Conservation (phyloP, 2,113 vertebrate genomes). For the Microcebus jonahi region DNA sequence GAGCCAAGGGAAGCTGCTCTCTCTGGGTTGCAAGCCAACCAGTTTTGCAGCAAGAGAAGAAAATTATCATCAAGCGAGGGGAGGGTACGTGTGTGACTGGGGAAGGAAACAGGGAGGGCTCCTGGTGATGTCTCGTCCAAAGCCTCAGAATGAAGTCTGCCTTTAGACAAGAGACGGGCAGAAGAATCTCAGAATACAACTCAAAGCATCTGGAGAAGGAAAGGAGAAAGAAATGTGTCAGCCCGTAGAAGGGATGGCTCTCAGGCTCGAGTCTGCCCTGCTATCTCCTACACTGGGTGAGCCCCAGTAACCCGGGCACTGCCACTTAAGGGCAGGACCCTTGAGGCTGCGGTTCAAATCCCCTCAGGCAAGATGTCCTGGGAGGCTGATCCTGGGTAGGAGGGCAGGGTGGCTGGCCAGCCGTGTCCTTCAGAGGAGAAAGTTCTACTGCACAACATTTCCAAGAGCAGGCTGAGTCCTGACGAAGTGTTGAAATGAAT, state of each 20-base stretch:
- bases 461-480: conserved; percentile 42
- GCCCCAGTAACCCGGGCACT: conserved; percentile 35
- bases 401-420: conserved; percentile 57
- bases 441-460: conserved; percentile 61
- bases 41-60: conserved; percentile 80
- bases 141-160: conserved; percentile 72
- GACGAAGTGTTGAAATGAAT: conserved; percentile 54
- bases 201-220: conserved; percentile 79
- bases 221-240: conserved; percentile 74
- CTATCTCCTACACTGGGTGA: conserved; percentile 70
- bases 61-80: conserved; percentile 78
- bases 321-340: conserved; percentile 48
- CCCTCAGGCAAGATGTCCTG: conserved; percentile 71
- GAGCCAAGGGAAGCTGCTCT: conserved; percentile 82
- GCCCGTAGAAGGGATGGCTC: conserved; percentile 72
- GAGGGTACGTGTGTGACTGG: not conserved
- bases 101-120: conserved; percentile 61
- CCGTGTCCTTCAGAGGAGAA: conserved; percentile 68
- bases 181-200: conserved; percentile 81
- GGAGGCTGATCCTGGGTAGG: conserved; percentile 64
- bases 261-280: conserved; percentile 74
- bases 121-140: conserved; percentile 65
- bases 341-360: conserved; percentile 74
- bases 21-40: conserved; percentile 76
- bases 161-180: conserved; percentile 75